Base-by-base conservation (phyloP, 2,797 vertebrate species). In the Merluccius polli region DNA sequence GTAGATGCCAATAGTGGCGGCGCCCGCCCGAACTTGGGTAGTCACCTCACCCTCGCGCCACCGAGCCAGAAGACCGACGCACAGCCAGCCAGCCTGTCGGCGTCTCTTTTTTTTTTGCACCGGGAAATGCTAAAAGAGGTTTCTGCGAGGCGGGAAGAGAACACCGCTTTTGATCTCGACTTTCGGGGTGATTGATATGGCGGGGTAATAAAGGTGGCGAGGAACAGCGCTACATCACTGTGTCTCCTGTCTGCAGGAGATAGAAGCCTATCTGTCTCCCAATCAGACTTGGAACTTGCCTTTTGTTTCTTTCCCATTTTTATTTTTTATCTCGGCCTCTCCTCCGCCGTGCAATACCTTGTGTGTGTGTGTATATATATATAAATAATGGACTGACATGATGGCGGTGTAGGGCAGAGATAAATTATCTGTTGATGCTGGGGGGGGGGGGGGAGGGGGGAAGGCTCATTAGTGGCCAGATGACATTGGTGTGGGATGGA, bases 341-440 rank as follows among this genome's bases (percentile, higher is more conserved):
- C 59, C 59, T 30, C 69, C 13, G 38, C 38, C 38, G 13, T 41
- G 38, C 38, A 41, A 41, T 41, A 1, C 13, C 36, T 38, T 38
- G 36, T 38, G 36, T 48, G 41, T 48, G 41, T 48, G 41, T 48
- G 41, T 48, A 15, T 16, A 33, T 33, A 33, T 33, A 3, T 33
- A 33, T 33, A 33, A 33, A 33, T 33, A 41, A 41, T 41, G 41
- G 41, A 16, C 41, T 16, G 41, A 4, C 16, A 48, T 48, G 41
- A 18, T 48, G 41, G 4, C 21, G 52, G 79, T 78, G 76, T 68
- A 38, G 76, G 73, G 73, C 72, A 79, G 83, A 81, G 79, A 84
- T 89, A 83, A 87, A 82, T 90, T 89, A 85, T 83, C 78, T 87
- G 87, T 86, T 87, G 87, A 87, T 82, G 77, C 86, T 89, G 88